Base-by-base conservation (phyloP, 1,140 invertebrate genomes). In the Pteromalus puparum region DNA sequence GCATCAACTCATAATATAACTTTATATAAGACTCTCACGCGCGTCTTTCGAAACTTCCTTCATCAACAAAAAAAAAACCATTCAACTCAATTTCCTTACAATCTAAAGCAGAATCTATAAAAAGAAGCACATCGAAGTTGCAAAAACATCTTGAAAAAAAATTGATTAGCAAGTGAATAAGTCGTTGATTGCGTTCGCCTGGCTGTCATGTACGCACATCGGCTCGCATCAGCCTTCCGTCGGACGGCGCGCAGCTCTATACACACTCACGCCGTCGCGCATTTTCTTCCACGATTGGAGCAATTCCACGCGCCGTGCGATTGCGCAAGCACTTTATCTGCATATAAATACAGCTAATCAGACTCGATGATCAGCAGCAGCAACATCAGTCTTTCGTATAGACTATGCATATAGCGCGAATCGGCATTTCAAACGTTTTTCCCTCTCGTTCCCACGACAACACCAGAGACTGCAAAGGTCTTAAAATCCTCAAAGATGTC, bases 141-240 rank as follows among this genome's bases (percentile, higher is more conserved):
- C 53, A 61, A 61, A 61, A 61, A 61, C 18, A 53, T 53, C 12
- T 53, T 2, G 48, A 4, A 18, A 61, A 61, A 61, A 61, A 18
- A 61, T 81, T 48, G 26, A 72, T 81, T 81, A 48, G 67, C 67
- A 81, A 81, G 26, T 48, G 46, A 70, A 79, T 61, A 34, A 81
- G 38, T 24, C 18, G n/a, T 67, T 34, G 30, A 73, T 73, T 34
- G 7, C 72, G 30, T 73, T 18, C 34, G 18, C 21, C 38, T n/a
- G 7, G 18, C 53, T 61, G 53, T 61, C 53, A 61, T 18, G 4
- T 15, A 13, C 48, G 30, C 1, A 30, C 2, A 61, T 34, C n/a
- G 24, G 3, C 21, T 18, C 46, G 24, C 38, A 34, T n/a, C 30
- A 13, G 42, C 24, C 1, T 46, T 30, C 73, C 81, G 81, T 75